Evolutionary conservation across 1,140 invertebrate species (phyloP).

Genomic region (Drosophila nebulosa): DNA sequence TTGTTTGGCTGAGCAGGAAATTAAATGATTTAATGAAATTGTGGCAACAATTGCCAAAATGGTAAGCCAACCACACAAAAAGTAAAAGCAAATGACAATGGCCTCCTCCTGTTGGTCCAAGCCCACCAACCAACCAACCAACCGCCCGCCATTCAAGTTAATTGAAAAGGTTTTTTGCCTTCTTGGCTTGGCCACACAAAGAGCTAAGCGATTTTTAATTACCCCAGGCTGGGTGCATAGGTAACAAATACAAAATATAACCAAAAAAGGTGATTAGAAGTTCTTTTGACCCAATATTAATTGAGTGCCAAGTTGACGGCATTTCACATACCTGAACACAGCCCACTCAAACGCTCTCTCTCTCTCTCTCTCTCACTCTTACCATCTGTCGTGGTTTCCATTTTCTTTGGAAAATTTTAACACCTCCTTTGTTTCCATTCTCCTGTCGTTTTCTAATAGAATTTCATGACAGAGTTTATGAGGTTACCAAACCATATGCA

Average conservation of each 20-base stretch:
- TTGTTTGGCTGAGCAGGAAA: constrained; percentile 51
- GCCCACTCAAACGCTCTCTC: constrained; percentile 11
- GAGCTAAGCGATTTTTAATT: constrained; percentile 71
- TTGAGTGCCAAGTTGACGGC: constrained; percentile 60
- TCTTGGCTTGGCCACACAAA: neutral
- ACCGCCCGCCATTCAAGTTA: constrained; percentile 57
- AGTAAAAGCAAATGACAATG: constrained; percentile 33
- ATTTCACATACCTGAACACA: constrained; percentile 22
- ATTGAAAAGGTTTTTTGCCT: constrained; percentile 57
- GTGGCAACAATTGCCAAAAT: constrained; percentile 50
- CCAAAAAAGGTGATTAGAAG: neutral
- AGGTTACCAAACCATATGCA: constrained; percentile 8
- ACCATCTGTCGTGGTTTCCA: neutral
- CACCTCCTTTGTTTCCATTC: constrained; percentile 49
- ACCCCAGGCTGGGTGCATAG: constrained; percentile 49
- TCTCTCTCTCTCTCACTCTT: constrained; percentile 3
- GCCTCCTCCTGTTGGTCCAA: too few species aligned
- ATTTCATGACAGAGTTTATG: neutral
- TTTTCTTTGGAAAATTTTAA: constrained; percentile 22
- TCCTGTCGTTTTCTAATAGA: neutral
- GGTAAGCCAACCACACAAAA: constrained; percentile 2
- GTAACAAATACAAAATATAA: neutral
- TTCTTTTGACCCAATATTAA: constrained; percentile 43
- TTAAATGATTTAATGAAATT: constrained; percentile 79
- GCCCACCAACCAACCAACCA: too few species aligned